Conservation (phyloP, 2,888 invertebrate genomes). For the Ophonus ardosiacus region DNA sequence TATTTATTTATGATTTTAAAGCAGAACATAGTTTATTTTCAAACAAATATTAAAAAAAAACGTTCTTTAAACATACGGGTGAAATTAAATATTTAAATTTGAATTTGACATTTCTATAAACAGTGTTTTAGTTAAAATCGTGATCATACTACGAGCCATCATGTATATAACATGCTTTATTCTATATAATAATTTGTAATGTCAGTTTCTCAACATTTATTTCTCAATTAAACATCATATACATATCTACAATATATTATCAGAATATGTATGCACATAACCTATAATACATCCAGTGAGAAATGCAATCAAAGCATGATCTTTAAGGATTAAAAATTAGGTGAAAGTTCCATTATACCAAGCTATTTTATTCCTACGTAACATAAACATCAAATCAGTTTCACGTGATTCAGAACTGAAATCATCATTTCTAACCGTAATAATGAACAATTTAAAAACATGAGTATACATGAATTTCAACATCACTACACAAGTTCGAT, state of each 20-base stretch:
- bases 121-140: too few species aligned
- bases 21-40: too few species aligned
- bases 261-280: neutral
- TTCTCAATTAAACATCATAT: neutral
- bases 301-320: neutral
- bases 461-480: constrained; percentile 10
- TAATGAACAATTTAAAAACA: neutral
- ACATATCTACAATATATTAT: neutral
- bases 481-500: neutral
- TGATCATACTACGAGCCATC: too few species aligned
- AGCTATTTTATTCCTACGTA: neutral
- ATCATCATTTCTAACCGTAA: neutral
- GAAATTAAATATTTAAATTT: too few species aligned
- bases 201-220: neutral
- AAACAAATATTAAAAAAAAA: too few species aligned
- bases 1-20: too few species aligned
- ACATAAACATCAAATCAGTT: neutral
- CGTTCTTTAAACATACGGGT: too few species aligned
- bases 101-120: too few species aligned
- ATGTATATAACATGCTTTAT: neutral
- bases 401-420: neutral
- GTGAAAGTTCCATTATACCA: neutral
- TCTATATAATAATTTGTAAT: neutral
- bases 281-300: neutral
- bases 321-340: neutral